Conservation (phyloP, 2,888 invertebrate species). For the Apamea epomidion region DNA sequence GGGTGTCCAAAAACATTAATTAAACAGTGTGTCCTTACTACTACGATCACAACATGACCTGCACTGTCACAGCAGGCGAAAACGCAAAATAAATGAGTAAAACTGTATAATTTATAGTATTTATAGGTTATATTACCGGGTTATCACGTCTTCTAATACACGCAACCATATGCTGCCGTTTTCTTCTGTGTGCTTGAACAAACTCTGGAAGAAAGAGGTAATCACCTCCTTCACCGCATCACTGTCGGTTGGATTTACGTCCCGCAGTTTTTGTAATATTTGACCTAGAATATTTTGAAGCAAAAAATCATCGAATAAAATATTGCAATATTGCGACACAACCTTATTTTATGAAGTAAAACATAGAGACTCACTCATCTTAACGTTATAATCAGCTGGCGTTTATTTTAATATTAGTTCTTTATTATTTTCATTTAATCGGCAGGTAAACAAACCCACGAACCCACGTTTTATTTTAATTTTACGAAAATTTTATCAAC, state of each 20-base stretch:
- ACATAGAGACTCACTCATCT: slow-evolving; percentile 69
- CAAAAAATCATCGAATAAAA: background rate
- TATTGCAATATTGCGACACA: background rate
- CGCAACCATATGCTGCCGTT: slow-evolving; percentile 78
- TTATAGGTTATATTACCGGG: slow-evolving; percentile 83
- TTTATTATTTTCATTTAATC: slow-evolving; percentile 13
- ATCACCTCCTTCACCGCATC: slow-evolving; percentile 84
- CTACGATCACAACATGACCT: background rate
- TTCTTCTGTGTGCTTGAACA: slow-evolving; percentile 74
- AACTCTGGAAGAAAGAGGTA: slow-evolving; percentile 78
- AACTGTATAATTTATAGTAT: slow-evolving; percentile 56
- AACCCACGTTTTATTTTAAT: slow-evolving; percentile 44
- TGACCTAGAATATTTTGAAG: slow-evolving; percentile 76
- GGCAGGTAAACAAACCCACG: slow-evolving; percentile 68
- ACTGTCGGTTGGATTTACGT: slow-evolving; percentile 82
- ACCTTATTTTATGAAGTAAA: background rate
- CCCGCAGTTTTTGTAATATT: slow-evolving; percentile 80
- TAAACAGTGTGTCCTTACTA: background rate
- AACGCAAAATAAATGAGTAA: background rate
- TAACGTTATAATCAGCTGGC: slow-evolving; percentile 18
- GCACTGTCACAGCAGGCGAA: too few species aligned
- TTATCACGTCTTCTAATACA: slow-evolving; percentile 77
- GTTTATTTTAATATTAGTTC: slow-evolving; percentile 17
- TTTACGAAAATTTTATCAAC: background rate
- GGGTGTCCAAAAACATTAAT: background rate